Percentiles rank a stretch among this genome's conserved stretches.
phyloP scores from a whole-genome alignment of 2,888 invertebrate species.

The Chaetogeoica ovagalla region DNA sequence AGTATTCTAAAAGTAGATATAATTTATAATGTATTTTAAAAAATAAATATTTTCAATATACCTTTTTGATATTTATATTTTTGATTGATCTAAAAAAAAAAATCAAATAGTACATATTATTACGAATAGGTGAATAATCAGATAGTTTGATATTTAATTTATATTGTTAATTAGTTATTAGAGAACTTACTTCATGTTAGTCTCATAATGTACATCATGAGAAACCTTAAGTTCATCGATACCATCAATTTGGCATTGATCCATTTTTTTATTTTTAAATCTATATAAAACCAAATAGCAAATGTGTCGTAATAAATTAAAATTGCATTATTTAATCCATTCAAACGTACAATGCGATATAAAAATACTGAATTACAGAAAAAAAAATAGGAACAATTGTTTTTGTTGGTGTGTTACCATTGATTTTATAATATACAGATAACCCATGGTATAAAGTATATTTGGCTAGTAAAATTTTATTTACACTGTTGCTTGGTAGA shows the following conservation, averaged over 20 bases:
- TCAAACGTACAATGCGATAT: no score
- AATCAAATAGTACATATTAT: not conserved
- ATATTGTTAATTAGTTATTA: not conserved
- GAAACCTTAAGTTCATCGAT: constrained; percentile 36
- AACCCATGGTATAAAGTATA: no score
- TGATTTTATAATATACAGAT: no score
- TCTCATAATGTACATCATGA: constrained; percentile 29
- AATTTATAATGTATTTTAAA: not conserved
- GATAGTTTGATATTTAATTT: not conserved
- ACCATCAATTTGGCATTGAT: constrained; percentile 31
- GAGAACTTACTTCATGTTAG: constrained; percentile 38
- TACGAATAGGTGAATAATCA: not conserved
- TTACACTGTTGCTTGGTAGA: no score
- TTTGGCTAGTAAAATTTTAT: no score
- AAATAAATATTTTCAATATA: not conserved
- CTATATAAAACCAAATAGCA: not conserved
- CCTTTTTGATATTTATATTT: constrained; percentile 44
- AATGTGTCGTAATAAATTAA: not conserved
- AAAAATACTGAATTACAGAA: no score
- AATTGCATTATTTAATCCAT: not conserved
- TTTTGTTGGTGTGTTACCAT: no score
- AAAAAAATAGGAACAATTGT: no score
- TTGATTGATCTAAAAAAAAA: constrained; percentile 35
- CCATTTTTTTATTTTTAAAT: constrained; percentile 32
- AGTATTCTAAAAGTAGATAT: constrained; percentile 22